These are phyloP conservation scores for Syrista parreyssii DNA, from an alignment of 2,888 invertebrate species.

Conservation along the genomic window DNA sequence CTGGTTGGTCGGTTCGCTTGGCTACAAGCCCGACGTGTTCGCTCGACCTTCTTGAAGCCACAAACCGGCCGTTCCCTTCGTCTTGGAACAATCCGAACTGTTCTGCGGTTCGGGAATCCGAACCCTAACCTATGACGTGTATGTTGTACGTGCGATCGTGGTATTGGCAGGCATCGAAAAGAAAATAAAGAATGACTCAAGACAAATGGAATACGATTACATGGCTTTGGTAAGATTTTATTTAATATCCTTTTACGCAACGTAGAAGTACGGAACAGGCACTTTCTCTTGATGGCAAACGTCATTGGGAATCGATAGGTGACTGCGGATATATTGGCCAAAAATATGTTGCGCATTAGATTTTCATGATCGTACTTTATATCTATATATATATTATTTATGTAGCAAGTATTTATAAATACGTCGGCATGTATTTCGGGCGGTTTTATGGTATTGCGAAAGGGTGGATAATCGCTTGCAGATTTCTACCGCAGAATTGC, in stretches of 20 bases:
- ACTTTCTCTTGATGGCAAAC: background rate
- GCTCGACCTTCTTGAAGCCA: slow-evolving; percentile 29
- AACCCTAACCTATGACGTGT: background rate
- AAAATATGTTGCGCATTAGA: background rate
- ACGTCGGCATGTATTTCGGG: background rate
- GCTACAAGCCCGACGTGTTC: slow-evolving; percentile 33
- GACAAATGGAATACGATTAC: background rate
- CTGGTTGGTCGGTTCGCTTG: slow-evolving; percentile 8
- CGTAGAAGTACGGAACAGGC: background rate
- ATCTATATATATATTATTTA: background rate
- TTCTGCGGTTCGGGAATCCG: background rate
- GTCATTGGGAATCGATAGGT: background rate
- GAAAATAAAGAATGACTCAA: background rate
- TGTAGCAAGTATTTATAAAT: background rate
- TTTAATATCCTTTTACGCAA: background rate
- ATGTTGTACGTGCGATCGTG: background rate
- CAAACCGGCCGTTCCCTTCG: slow-evolving; percentile 9
- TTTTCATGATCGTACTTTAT: background rate
- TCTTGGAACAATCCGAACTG: background rate
- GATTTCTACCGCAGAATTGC: background rate
- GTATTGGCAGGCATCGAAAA: background rate
- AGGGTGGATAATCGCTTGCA: background rate
- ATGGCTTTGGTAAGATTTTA: background rate
- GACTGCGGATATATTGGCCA: background rate
- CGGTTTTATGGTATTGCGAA: background rate